Percentiles rank a stretch among this genome's conserved stretches.
Evolutionary conservation across 2,888 invertebrate genomes (phyloP).

Genomic region (Drosophila histrio): DNA sequence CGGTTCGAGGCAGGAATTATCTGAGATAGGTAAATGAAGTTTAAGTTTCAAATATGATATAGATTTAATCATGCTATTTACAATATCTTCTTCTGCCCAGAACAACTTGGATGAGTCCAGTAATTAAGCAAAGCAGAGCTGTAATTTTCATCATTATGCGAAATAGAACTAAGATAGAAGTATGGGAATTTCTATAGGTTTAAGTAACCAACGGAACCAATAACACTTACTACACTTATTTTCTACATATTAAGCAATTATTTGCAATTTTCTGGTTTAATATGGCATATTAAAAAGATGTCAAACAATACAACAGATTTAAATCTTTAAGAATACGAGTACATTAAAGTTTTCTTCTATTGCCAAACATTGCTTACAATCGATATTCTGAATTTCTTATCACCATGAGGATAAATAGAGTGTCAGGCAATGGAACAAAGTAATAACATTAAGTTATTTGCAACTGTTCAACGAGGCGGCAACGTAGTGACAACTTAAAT

Average conservation of each 20-base stretch:
- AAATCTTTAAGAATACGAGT: neutral
- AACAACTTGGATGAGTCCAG: neutral
- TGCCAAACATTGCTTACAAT: too few relatives aligned
- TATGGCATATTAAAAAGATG: neutral
- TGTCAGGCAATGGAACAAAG: neutral
- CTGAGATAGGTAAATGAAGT: neutral
- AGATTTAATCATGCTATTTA: neutral
- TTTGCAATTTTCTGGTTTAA: neutral
- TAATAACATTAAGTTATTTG: neutral
- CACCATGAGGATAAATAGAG: neutral
- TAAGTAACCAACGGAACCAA: neutral
- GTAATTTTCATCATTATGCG: neutral
- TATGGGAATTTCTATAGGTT: neutral
- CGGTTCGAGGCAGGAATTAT: neutral
- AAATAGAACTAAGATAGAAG: neutral
- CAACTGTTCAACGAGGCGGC: neutral
- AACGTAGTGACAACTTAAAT: neutral
- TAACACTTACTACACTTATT: neutral
- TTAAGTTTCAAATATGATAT: too few relatives aligned
- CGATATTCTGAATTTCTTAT: too few relatives aligned
- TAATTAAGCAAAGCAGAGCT: neutral
- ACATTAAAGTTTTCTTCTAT: neutral
- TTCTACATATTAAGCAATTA: neutral
- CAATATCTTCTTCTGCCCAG: neutral
- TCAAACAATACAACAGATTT: neutral